These are phyloP conservation scores for Habropoda laboriosa DNA, from an alignment of 1,140 invertebrate genomes.

Conservation along the genomic window DNA sequence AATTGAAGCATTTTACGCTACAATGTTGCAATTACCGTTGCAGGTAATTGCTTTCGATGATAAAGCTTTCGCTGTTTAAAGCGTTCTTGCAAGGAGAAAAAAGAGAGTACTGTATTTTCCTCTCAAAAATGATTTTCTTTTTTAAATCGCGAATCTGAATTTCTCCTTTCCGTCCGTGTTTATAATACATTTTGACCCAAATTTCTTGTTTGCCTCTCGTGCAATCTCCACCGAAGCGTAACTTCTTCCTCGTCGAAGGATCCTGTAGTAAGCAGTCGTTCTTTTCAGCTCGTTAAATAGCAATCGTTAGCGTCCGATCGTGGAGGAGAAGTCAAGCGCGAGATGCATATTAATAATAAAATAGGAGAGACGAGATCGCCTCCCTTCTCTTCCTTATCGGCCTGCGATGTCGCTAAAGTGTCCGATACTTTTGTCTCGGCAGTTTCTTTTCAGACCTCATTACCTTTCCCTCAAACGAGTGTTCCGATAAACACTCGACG, in stretches of 20 bases:
- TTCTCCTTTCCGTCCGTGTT: too few species aligned
- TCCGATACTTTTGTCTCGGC: conserved; percentile 54
- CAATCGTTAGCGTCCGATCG: conserved; percentile 38
- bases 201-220: not conserved
- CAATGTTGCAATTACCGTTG: too few species aligned
- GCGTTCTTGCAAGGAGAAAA: too few species aligned
- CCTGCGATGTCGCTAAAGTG: conserved; percentile 37
- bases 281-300: conserved; percentile 27
- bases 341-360: conserved; percentile 45
- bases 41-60: too few species aligned
- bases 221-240: not conserved
- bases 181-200: not conserved
- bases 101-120: too few species aligned
- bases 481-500: conserved; percentile 68
- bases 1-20: too few species aligned
- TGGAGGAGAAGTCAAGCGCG: conserved; percentile 15
- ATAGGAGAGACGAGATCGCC: conserved; percentile 18
- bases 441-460: conserved; percentile 64
- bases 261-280: not conserved
- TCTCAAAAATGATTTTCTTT: too few species aligned
- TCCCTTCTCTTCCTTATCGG: not conserved
- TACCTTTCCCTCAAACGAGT: conserved; percentile 62
- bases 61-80: too few species aligned
- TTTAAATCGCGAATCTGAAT: too few species aligned
- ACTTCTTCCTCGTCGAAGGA: not conserved